These are phyloP conservation scores for Drosophila asahinai DNA, from an alignment of 1,140 invertebrate species.

Conservation along the genomic window DNA sequence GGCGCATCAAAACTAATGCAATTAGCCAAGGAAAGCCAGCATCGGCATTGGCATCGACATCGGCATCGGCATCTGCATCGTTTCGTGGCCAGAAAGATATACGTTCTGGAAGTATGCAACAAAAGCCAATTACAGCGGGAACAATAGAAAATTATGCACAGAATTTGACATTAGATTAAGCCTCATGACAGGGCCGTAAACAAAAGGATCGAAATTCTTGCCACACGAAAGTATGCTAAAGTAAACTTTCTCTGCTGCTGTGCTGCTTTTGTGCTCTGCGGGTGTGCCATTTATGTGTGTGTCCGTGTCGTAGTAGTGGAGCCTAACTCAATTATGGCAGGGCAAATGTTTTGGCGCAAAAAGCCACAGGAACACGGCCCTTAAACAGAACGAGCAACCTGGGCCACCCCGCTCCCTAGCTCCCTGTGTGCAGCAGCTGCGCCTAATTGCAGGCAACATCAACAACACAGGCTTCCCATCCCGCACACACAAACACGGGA, in stretches of 20 bases:
- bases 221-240: slow-evolving; percentile 63
- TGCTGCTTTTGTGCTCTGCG: not conserved
- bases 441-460: slow-evolving; percentile 77
- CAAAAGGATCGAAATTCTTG: slow-evolving; percentile 59
- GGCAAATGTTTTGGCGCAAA: slow-evolving; percentile 77
- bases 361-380: slow-evolving; percentile 70
- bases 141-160: slow-evolving; percentile 63
- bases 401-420: not conserved
- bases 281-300: slow-evolving; percentile 1
- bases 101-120: slow-evolving; percentile 46
- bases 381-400: slow-evolving; percentile 54
- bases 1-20: slow-evolving; percentile 59
- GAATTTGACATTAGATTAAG: slow-evolving; percentile 70
- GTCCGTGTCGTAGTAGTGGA: slow-evolving; percentile 35
- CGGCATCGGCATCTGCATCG: slow-evolving; percentile 8
- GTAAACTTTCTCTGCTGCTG: slow-evolving; percentile 38
- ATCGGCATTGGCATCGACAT: slow-evolving; percentile 8
- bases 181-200: slow-evolving; percentile 53
- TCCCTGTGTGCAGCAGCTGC: slow-evolving; percentile 58
- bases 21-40: slow-evolving; percentile 51
- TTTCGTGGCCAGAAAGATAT: slow-evolving; percentile 9
- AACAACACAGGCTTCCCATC: slow-evolving; percentile 22
- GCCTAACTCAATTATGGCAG: slow-evolving; percentile 79
- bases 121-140: slow-evolving; percentile 62
- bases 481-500: slow-evolving; percentile 39